These are phyloP conservation scores for Leptodactylus fallax DNA, from an alignment of 2,797 vertebrate species.

Conservation along the genomic window DNA sequence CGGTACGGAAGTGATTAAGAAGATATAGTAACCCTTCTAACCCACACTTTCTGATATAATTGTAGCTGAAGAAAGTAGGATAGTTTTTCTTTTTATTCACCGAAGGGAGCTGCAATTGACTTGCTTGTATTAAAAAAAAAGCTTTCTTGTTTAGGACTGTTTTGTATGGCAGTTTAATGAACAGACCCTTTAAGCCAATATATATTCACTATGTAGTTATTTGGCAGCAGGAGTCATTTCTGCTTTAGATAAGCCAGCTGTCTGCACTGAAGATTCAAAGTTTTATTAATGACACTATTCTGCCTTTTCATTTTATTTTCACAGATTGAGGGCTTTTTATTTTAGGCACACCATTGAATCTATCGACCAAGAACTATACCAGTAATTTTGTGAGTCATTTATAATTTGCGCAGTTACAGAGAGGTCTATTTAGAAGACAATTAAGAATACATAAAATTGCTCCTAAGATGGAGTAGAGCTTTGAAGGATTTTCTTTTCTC, in stretches of 20 bases:
- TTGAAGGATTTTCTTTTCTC: slow-evolving; percentile 39
- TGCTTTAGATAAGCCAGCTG: slow-evolving; percentile 59
- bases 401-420: slow-evolving; percentile 60
- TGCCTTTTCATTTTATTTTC: slow-evolving; percentile 59
- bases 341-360: slow-evolving; percentile 60
- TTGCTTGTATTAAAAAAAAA: slow-evolving; percentile 10
- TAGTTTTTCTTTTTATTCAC: no score
- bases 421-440: slow-evolving; percentile 62
- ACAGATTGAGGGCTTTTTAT: slow-evolving; percentile 58
- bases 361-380: slow-evolving; percentile 55
- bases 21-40: no score
- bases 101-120: no score
- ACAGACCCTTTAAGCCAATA: slow-evolving; percentile 26
- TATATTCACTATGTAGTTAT: slow-evolving; percentile 37
- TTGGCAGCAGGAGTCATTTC: slow-evolving; percentile 28
- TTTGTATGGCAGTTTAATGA: slow-evolving; percentile 34
- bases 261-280: slow-evolving; percentile 59
- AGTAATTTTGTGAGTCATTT: slow-evolving; percentile 60
- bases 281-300: slow-evolving; percentile 61
- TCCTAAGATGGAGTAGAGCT: slow-evolving; percentile 37
- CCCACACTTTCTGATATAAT: no score
- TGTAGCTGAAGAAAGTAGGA: no score
- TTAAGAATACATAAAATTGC: slow-evolving; percentile 62
- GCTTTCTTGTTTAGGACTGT: slow-evolving; percentile 26
- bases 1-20: no score